phyloP scores from a whole-genome alignment of 1,140 invertebrate species.

The Lordiphosa collinella region DNA sequence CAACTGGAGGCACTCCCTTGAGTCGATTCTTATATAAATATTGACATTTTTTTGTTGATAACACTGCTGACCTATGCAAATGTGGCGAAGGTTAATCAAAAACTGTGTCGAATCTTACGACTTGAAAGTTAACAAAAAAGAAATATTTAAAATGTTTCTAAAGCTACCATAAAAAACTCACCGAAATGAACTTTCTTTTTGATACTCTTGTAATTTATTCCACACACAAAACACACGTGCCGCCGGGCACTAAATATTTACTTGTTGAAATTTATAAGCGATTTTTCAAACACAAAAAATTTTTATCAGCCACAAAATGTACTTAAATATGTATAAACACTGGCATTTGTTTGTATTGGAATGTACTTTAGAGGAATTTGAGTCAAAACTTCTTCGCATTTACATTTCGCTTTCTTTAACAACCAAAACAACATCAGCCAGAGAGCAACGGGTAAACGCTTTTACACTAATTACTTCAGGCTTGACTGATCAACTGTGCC shows the following conservation, averaged over 20 bases:
- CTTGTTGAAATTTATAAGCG: neutral
- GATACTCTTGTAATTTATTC: too few relatives aligned
- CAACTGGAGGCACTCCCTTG: slow-evolving; percentile 16
- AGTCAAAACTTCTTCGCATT: neutral
- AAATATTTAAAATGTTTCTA: too few relatives aligned
- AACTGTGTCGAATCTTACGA: neutral
- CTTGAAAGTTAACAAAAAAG: slow-evolving; percentile 12
- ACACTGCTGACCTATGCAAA: slow-evolving; percentile 1
- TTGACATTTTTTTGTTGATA: slow-evolving; percentile 14
- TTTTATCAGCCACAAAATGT: slow-evolving; percentile 22
- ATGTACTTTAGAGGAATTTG: slow-evolving; percentile 1
- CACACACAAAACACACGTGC: slow-evolving; percentile 13
- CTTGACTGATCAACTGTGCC: slow-evolving; percentile 17
- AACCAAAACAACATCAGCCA: neutral
- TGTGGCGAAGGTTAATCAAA: too few relatives aligned
- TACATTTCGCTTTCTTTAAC: slow-evolving; percentile 1
- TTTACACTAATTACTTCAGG: slow-evolving; percentile 12
- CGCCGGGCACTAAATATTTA: slow-evolving; percentile 21
- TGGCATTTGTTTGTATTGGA: neutral
- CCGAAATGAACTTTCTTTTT: too few relatives aligned
- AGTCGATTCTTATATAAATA: slow-evolving; percentile 1
- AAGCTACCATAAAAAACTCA: too few relatives aligned
- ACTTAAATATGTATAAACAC: neutral
- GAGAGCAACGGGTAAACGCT: neutral
- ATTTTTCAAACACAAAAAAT: slow-evolving; percentile 22